Percentiles rank a stretch among this genome's conserved stretches.
These are phyloP conservation scores for Archips crataeganus DNA, from an alignment of 2,888 invertebrate species.

Conservation along the genomic window DNA sequence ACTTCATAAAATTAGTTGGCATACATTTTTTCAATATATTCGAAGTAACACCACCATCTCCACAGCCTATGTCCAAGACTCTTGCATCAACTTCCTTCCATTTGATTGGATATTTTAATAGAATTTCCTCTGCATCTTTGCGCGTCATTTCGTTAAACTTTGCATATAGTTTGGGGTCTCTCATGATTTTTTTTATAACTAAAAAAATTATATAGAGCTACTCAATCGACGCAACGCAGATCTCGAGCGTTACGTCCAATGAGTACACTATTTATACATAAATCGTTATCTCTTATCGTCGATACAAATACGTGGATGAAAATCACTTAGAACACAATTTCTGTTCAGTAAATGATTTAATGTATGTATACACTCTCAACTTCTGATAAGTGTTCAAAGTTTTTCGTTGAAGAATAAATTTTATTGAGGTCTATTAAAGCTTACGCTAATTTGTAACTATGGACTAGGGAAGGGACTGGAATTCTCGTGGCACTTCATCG, in stretches of 20 bases:
- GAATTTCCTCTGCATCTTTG: not conserved
- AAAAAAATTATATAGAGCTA: not conserved
- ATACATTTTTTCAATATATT: conserved; percentile 87
- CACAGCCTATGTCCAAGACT: conserved; percentile 88
- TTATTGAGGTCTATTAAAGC: too few relatives aligned
- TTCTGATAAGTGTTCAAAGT: too few relatives aligned
- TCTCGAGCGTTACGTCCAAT: not conserved
- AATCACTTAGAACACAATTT: too few relatives aligned
- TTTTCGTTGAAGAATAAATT: too few relatives aligned
- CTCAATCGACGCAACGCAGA: not conserved
- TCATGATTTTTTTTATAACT: not conserved
- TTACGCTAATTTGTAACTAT: too few relatives aligned
- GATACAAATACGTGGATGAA: too few relatives aligned
- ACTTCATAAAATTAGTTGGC: conserved; percentile 58
- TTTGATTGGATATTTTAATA: not conserved
- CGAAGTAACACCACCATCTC: conserved; percentile 88
- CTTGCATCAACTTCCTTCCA: conserved; percentile 28
- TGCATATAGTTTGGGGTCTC: not conserved
- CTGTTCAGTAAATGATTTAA: too few relatives aligned
- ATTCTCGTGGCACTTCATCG: too few relatives aligned
- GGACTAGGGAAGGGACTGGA: too few relatives aligned
- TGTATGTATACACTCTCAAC: too few relatives aligned
- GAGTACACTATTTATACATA: too few relatives aligned
- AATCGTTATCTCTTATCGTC: too few relatives aligned
- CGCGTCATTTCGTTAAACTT: not conserved